Base-by-base conservation (phyloP, 2,797 vertebrate species). In the Amphiprion clarkii region DNA sequence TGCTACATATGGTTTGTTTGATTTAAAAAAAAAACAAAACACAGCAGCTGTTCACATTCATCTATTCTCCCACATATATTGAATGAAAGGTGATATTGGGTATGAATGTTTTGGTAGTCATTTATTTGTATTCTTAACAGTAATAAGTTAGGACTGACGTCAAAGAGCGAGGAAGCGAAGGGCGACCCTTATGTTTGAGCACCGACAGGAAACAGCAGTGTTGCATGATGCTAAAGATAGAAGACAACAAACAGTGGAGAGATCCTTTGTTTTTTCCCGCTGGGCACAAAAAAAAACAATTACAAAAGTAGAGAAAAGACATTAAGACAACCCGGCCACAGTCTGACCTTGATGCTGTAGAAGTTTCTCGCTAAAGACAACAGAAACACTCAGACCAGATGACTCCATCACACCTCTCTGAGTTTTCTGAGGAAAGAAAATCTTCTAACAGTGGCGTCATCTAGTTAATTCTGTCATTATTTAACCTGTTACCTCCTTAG, bases 111-210 rank as follows among this genome's bases (percentile, higher is more conserved):
- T 56, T 4, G 25, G 19, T 2, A 17, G 21, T 1, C 25, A 63
- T 44, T 19, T 12, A 56, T 76, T 76, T 67, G 40, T 78, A 54
- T 54, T 67, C 62, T 25, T 53, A 33, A 56, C 33, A 67, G 62
- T 27, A 56, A 61, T 21, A 23, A 16, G 21, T 2, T 54, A 48
- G 31, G 63, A 62, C 7, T 68, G 59, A 83, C 10, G 14, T 71
- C 58, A 70, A 73, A 46, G 51, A 31, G 51, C 16, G 59, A 46
- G 66, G 0, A 6, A 74, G 56, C 52, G 58, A 56, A 67, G 53
- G 5, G 5, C 2, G 10, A 40, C 23, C 9, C 40, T 23, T n/a
- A 66, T 49, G 60, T 48, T 25, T 25, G 68, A 36, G 64, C 44
- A 23, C 16, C 56, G 70, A 70, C 21, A 62, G 65, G 67, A 73